Base-by-base conservation (phyloP, 2,888 invertebrate species). In the Orchesellides sinensis region DNA sequence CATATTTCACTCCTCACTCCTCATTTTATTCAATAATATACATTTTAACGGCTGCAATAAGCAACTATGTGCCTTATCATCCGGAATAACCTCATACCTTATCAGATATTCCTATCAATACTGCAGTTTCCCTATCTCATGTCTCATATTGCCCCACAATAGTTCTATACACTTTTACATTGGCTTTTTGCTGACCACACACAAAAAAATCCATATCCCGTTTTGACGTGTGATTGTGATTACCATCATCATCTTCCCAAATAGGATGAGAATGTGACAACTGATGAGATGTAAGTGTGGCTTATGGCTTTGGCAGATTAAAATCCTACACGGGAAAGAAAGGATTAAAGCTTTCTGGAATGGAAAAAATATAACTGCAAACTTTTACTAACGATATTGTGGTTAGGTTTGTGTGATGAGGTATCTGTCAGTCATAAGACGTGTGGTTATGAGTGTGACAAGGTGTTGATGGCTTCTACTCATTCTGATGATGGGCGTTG, bases 401-500 rank as follows among this genome's bases (percentile, higher is more conserved):
- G 4, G 14, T 32, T 32, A 10, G 10, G 5, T 5, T 40, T 10
- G n/a, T 40, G 40, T 25, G 32, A n/a, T 59, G 59, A 59, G 27
- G 59, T 40, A 59, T 40, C 40, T 75, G 81, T 68, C 81, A 82
- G 63, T 69, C 74, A 74, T n/a, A n/a, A n/a, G n/a, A n/a, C n/a
- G n/a, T n/a, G n/a, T n/a, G n/a, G 68, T 72, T 49, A 72, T 54
- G 47, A 65, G 56, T 23, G 47, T 80, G 61, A 52, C 47, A 47
- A 74, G 81, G 73, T 73, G 73, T 73, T 74, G 54, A 69, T 74
- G 68, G 72, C 72, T 65, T n/a, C n/a, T 68, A 10, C 40, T 59
- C 59, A n/a, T 49, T 47, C 45, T 74, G 74, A 69, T 82, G 82
- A 82, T 56, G 82, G 78, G 77, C 83, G 77, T 78, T 73, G 77